phyloP scores from a whole-genome alignment of 2,113 vertebrate genomes.

The Hemichromis elongatus region DNA sequence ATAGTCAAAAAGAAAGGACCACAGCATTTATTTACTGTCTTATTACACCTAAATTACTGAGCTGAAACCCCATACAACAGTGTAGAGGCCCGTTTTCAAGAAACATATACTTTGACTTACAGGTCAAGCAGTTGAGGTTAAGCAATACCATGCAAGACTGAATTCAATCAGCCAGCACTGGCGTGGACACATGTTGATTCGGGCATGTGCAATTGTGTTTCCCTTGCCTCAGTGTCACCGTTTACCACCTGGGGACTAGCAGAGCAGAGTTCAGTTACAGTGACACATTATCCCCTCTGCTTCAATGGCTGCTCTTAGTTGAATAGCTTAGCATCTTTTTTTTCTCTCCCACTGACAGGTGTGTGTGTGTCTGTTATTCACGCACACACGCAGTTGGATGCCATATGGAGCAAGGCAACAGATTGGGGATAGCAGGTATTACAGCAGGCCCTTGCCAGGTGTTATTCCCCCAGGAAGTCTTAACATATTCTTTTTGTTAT shows the following conservation, averaged over 20 bases:
- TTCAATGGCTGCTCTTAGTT: constrained; percentile 9
- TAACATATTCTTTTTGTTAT: background rate
- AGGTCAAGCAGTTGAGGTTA: background rate
- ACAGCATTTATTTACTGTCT: background rate
- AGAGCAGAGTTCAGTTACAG: constrained; percentile 49
- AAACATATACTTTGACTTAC: background rate
- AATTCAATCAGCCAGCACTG: background rate
- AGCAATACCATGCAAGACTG: background rate
- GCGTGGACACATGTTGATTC: background rate
- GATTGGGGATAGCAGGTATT: constrained; percentile 20
- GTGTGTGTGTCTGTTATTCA: constrained; percentile 19
- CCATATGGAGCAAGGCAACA: constrained; percentile 43
- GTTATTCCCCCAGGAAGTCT: background rate
- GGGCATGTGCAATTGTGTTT: constrained; percentile 15
- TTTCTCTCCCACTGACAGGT: constrained; percentile 24
- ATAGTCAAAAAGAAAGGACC: background rate
- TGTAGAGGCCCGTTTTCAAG: background rate
- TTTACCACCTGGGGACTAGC: constrained; percentile 41
- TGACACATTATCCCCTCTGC: constrained; percentile 57
- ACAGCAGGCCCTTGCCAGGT: constrained; percentile 13
- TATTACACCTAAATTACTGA: background rate
- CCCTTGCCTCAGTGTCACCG: background rate
- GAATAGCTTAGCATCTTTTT: constrained; percentile 33
- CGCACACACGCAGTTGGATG: background rate
- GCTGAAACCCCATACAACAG: background rate